phyloP scores from a whole-genome alignment of 1,140 invertebrate genomes.

The Microvelia longipes region DNA sequence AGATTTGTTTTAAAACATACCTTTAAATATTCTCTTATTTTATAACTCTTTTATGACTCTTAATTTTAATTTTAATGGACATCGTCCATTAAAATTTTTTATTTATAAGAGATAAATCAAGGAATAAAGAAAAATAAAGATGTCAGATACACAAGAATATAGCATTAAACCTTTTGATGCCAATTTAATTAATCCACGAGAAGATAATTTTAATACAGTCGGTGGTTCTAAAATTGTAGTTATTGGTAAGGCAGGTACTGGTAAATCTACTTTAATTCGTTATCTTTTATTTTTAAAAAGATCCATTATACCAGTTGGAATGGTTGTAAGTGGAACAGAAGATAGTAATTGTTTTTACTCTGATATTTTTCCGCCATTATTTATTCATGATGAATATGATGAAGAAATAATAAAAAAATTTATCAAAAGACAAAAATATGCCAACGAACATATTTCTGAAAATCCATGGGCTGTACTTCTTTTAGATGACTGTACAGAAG shows the following conservation, averaged over 20 bases:
- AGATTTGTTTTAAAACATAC: not conserved
- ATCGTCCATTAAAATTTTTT: not conserved
- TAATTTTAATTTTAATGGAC: not conserved
- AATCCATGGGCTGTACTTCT: not conserved
- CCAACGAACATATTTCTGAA: not conserved
- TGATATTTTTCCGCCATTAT: not conserved
- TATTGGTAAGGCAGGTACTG: not conserved
- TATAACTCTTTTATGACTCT: not conserved
- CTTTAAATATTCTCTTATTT: not conserved
- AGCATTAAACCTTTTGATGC: not conserved
- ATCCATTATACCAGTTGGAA: not conserved
- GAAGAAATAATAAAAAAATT: not conserved
- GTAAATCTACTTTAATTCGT: not conserved
- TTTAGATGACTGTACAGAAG: not conserved
- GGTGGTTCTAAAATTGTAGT: not conserved
- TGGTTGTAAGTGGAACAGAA: not conserved
- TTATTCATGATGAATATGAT: not conserved
- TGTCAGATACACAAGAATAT: not conserved
- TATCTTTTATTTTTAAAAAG: not conserved
- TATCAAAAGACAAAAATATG: not conserved
- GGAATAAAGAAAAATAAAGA: not conserved
- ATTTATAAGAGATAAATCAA: not conserved
- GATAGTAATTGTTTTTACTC: not conserved
- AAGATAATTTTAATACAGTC: not conserved
- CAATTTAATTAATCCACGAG: not conserved